Percentiles rank a stretch among this genome's conserved stretches.
Evolutionary conservation across 1,140 invertebrate genomes (phyloP).

Genomic region (Drosophila azteca): DNA sequence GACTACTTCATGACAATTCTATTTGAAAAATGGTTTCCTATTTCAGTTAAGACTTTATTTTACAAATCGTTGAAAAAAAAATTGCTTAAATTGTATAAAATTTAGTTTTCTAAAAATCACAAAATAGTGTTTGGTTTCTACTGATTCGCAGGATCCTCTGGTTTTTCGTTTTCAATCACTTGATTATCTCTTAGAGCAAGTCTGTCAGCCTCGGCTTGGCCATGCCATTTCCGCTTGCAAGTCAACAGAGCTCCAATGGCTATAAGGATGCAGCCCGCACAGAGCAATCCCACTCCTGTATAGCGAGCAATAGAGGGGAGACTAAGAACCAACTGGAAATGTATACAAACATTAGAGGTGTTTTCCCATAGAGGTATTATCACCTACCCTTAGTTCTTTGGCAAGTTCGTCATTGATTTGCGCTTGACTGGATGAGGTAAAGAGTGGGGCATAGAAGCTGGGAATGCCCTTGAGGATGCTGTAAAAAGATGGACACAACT

Average conservation of each 20-base stretch:
- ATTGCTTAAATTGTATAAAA: background rate
- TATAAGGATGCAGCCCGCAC: constrained; percentile 58
- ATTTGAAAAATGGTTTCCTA: too few relatives aligned
- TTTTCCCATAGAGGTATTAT: background rate
- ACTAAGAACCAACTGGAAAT: constrained; percentile 58
- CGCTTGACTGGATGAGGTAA: constrained; percentile 66
- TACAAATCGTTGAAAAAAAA: too few relatives aligned
- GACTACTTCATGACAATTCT: too few relatives aligned
- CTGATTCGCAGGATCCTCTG: background rate
- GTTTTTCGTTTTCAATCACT: background rate
- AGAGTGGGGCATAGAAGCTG: constrained; percentile 74
- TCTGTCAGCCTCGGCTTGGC: constrained; percentile 51
- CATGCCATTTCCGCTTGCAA: constrained; percentile 61
- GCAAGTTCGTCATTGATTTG: constrained; percentile 56
- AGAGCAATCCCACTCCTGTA: constrained; percentile 59
- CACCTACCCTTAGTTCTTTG: constrained; percentile 56
- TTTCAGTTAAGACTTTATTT: too few relatives aligned
- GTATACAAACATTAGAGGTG: background rate
- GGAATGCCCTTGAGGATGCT: constrained; percentile 66
- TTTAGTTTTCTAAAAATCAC: constrained; percentile 5
- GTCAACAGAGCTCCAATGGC: constrained; percentile 51
- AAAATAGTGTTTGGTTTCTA: background rate
- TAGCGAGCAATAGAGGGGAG: constrained; percentile 63
- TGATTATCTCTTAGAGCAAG: constrained; percentile 41
- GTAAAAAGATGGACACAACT: background rate